phyloP scores from a whole-genome alignment of 2,113 vertebrate genomes.

The Garra rufa region DNA sequence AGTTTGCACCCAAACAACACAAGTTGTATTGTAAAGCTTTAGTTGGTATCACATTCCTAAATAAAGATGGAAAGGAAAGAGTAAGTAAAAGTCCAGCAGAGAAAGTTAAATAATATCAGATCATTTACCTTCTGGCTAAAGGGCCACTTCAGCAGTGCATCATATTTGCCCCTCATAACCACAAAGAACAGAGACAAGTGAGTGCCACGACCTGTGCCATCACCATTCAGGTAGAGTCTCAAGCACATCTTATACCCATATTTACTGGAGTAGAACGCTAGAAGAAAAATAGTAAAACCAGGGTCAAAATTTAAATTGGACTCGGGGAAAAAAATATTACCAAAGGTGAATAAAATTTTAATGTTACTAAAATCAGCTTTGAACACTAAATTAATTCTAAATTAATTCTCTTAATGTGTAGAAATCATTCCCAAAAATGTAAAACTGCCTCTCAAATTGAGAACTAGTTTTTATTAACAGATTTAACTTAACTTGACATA shows the following conservation, averaged over 20 bases:
- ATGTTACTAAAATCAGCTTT: not conserved
- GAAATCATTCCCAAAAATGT: not conserved
- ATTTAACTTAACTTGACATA: not conserved
- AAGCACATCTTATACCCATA: conserved; percentile 84
- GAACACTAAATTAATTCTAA: not conserved
- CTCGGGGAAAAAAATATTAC: not conserved
- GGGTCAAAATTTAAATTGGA: not conserved
- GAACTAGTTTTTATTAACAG: not conserved
- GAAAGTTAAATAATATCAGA: not conserved
- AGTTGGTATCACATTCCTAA: not conserved
- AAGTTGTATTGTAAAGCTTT: not conserved
- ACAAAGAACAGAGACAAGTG: conserved; percentile 82
- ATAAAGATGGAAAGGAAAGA: not conserved
- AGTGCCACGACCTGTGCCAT: conserved; percentile 78
- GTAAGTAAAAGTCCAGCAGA: not conserved
- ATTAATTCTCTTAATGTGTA: too few relatives aligned
- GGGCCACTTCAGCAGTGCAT: conserved; percentile 77
- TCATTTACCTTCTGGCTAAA: conserved; percentile 77
- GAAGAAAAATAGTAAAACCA: not conserved
- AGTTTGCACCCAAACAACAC: not conserved
- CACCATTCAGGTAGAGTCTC: conserved; percentile 82
- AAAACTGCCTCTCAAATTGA: not conserved
- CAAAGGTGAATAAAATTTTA: not conserved
- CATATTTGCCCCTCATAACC: conserved; percentile 77
- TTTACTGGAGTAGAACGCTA: conserved; percentile 85